Percentiles rank a stretch among this genome's conserved stretches.
These are phyloP conservation scores for Calyptommatus sinebrachiatus DNA, from an alignment of 2,113 vertebrate species.

Conservation along the genomic window DNA sequence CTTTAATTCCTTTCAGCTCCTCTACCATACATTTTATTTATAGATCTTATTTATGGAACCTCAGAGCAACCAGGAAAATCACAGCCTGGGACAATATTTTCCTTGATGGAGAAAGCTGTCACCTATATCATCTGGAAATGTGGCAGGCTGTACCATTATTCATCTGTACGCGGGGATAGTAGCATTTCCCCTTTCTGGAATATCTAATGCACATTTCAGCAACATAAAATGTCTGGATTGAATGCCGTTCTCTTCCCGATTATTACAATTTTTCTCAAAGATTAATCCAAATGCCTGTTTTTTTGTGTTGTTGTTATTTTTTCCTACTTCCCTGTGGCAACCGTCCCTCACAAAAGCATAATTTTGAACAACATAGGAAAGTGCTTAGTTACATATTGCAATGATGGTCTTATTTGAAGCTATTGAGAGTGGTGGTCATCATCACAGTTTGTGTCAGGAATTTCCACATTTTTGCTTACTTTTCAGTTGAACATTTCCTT, in stretches of 20 bases:
- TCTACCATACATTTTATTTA: not conserved
- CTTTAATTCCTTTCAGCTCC: conserved; percentile 29
- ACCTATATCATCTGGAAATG: conserved; percentile 44
- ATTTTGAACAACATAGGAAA: too few relatives aligned
- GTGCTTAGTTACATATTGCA: too few relatives aligned
- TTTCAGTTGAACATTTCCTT: too few relatives aligned
- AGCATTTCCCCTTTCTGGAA: conserved; percentile 27
- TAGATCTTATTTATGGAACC: conserved; percentile 47
- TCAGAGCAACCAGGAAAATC: conserved; percentile 42
- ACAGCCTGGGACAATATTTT: conserved; percentile 36
- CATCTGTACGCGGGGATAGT: conserved; percentile 41
- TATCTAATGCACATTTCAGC: conserved; percentile 25
- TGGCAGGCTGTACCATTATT: conserved; percentile 43
- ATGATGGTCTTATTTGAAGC: too few relatives aligned
- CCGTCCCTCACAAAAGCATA: not conserved
- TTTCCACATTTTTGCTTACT: too few relatives aligned
- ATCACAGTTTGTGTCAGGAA: too few relatives aligned
- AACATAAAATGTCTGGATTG: not conserved
- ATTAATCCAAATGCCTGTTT: not conserved
- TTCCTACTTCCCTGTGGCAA: not conserved
- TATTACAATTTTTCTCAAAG: not conserved
- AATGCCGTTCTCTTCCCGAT: not conserved
- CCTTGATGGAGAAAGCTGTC: conserved; percentile 34
- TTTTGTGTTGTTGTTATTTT: too few relatives aligned
- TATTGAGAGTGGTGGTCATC: too few relatives aligned